Conservation (phyloP, 2,113 vertebrate genomes). For the Galemys pyrenaicus region DNA sequence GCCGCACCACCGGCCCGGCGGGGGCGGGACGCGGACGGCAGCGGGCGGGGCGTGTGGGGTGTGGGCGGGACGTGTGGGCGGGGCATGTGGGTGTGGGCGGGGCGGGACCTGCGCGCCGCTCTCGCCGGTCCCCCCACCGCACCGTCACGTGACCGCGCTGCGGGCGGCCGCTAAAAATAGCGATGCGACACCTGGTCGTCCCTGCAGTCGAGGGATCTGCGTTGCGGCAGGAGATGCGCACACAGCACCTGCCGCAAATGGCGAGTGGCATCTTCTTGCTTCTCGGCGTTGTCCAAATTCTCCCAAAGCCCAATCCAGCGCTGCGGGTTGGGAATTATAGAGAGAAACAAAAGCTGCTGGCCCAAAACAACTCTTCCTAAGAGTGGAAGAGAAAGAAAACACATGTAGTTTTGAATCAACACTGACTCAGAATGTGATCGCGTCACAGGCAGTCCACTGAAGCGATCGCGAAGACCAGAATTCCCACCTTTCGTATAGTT, state of each 20-base stretch:
- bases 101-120: background rate
- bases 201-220: background rate
- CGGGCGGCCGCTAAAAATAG: conserved; percentile 24
- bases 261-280: background rate
- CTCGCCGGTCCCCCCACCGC: fast-evolving
- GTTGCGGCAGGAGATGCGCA: background rate
- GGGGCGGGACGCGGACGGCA: background rate
- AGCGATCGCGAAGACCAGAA: background rate
- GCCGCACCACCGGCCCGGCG: background rate
- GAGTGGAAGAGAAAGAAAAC: background rate
- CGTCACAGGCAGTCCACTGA: background rate
- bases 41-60: background rate
- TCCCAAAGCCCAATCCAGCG: background rate
- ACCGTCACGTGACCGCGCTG: fast-evolving
- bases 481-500: background rate
- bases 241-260: background rate
- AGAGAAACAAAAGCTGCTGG: background rate
- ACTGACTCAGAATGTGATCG: background rate
- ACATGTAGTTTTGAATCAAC: no score
- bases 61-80: background rate
- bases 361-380: background rate
- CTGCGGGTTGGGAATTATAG: background rate
- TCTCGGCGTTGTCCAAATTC: background rate
- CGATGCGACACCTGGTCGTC: background rate
- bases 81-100: background rate